A percentile compares a stretch with the other conserved stretches of the same genome.
These are phyloP conservation scores for Helostoma temminkii DNA, from an alignment of 2,797 vertebrate genomes.

Conservation along the genomic window DNA sequence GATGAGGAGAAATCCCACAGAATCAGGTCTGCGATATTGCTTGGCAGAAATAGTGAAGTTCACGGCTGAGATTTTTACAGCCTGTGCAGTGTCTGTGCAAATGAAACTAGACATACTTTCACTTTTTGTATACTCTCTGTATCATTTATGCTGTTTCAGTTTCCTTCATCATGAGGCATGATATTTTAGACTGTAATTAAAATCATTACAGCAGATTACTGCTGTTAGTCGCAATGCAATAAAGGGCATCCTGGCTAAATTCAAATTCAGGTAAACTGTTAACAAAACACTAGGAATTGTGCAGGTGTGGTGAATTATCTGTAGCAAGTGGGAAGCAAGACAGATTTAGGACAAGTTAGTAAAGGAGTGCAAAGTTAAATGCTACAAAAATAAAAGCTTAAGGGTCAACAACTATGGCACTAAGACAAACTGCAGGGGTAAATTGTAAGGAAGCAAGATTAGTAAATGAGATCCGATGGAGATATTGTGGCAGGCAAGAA, in stretches of 20 bases:
- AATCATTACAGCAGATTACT: not conserved
- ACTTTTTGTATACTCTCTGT: not conserved
- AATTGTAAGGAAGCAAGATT: not conserved
- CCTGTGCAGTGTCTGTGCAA: slow-evolving; percentile 1
- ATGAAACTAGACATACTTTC: slow-evolving; percentile 19
- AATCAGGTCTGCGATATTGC: slow-evolving; percentile 5
- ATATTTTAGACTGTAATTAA: not conserved
- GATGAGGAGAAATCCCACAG: not conserved
- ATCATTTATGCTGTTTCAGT: not conserved
- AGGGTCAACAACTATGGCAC: not conserved
- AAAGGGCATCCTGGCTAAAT: not conserved
- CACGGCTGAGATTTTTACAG: slow-evolving; percentile 4
- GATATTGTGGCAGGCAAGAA: not conserved
- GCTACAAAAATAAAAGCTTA: not conserved
- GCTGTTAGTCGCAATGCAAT: not conserved
- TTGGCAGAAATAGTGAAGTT: slow-evolving; percentile 1
- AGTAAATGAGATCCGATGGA: not conserved
- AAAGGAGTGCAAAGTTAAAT: not conserved
- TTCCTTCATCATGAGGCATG: slow-evolving; percentile 9
- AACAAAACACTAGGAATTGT: not conserved
- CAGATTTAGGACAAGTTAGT: not conserved
- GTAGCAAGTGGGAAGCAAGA: not conserved
- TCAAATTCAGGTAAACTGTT: slow-evolving; percentile 3
- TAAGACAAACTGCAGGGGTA: no score
- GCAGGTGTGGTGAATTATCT: not conserved